Conservation (phyloP, 2,888 invertebrate species). For the Rapana venosa region DNA sequence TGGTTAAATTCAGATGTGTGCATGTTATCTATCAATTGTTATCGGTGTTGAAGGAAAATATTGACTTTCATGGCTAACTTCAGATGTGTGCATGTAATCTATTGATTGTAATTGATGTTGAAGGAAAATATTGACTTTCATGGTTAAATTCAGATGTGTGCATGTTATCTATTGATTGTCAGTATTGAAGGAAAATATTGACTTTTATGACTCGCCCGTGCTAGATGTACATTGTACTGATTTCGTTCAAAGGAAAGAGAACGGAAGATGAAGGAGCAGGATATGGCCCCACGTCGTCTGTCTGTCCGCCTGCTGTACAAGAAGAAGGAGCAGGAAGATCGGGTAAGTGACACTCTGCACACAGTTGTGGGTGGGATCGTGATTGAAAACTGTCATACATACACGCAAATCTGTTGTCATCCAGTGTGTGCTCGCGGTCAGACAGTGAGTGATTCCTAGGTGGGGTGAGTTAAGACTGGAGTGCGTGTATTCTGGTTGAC, state of each 20-base stretch:
- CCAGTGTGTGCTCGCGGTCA: too few relatives aligned
- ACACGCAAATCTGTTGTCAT: background rate
- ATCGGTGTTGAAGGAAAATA: too few relatives aligned
- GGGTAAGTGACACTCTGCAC: slow-evolving; percentile 51
- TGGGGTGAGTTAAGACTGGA: too few relatives aligned
- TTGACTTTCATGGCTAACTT: too few relatives aligned
- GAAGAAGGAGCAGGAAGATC: slow-evolving; percentile 82
- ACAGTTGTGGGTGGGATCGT: background rate
- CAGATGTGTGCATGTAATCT: too few relatives aligned
- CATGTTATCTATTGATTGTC: too few relatives aligned
- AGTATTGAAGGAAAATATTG: too few relatives aligned
- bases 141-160: too few relatives aligned
- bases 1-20: too few relatives aligned
- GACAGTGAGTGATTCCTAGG: too few relatives aligned
- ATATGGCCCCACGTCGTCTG: slow-evolving; percentile 85
- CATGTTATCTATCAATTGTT: too few relatives aligned
- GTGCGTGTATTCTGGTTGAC: too few relatives aligned
- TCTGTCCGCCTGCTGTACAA: slow-evolving; percentile 84
- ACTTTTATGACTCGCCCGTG: background rate
- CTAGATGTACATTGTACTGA: background rate
- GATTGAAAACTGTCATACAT: background rate
- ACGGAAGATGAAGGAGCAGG: slow-evolving; percentile 81
- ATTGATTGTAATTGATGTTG: background rate
- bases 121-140: background rate
- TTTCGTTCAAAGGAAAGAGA: slow-evolving; percentile 68